Evolutionary conservation across 1,140 invertebrate genomes (phyloP), one percentile per base, ranked within the genome.

Genomic region (Stenopsyche tienmushanensis): DNA sequence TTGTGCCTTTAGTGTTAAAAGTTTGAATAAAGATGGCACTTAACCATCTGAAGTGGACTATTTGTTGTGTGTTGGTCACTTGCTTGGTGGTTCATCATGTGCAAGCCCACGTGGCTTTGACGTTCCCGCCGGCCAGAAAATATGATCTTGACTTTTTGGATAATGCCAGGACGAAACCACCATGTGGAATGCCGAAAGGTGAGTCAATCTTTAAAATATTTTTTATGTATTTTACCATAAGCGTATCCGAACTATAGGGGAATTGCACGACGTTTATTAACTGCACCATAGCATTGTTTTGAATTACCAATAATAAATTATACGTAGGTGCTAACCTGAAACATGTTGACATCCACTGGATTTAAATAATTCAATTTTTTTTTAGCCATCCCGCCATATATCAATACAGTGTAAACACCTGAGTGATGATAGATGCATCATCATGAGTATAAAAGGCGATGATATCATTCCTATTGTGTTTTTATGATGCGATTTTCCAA

Each of bases 141-240:
- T 96, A 90, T 74, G 92, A 94, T 74, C 80, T 97, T 73, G 96
- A 98, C 80, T 98, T 97, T 80, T 81, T 98, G 77, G 94, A 97
- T 77, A 96, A 90, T 75, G 85, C 88, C 54, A 86, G 94, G 71
- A 97, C 95, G 15, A 89, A 90, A 71, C 87, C 88, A 60, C 95
- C 94, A 25, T 98, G 96, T 78, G 96, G 96, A 67, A 96, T 97
- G 91, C 94, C 94, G 3, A 93, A 90, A 90, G 94, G 94, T 96
- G 80, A 85, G 81, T 76, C 29, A 55, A 47, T 29, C 67, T 72
- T 66, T 47, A 47, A 7, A n/a, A 7, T 47, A 20, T 47, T n/a
- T 47, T 15, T 47, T 5, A 17, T n/a, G n/a, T n/a, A n/a, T n/a
- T n/a, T n/a, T n/a, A n/a, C n/a, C n/a, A n/a, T n/a, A n/a, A n/a